Evolutionary conservation across 2,113 vertebrate genomes (phyloP).

Genomic region (Lichenostomus cassidix): DNA sequence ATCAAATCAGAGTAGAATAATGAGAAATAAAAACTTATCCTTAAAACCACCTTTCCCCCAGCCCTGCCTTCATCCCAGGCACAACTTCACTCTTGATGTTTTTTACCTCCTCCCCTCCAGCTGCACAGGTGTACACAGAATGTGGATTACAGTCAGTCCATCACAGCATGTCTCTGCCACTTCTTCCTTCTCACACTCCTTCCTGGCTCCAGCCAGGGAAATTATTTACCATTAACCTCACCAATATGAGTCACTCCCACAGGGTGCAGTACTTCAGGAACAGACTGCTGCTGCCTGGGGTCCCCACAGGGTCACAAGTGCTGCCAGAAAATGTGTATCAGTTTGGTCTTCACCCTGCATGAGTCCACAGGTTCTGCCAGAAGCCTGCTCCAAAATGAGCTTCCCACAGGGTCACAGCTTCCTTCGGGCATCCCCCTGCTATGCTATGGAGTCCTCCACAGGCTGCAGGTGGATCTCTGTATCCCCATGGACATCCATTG

Average conservation of each 20-base stretch:
- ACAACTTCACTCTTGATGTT: neutral
- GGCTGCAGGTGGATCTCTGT: neutral
- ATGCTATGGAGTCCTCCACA: neutral
- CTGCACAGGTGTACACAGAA: neutral
- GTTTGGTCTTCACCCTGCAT: neutral
- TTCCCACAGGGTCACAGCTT: neutral
- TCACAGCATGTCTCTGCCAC: neutral
- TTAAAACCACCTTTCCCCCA: neutral
- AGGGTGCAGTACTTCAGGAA: neutral
- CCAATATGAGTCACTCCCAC: neutral
- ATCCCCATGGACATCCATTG: neutral
- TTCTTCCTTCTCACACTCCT: neutral
- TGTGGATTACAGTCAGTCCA: neutral
- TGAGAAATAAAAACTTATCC: neutral
- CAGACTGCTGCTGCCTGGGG: neutral
- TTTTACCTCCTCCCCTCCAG: neutral
- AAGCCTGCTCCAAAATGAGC: neutral
- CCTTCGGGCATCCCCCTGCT: neutral
- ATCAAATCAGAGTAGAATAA: neutral
- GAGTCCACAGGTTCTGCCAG: neutral
- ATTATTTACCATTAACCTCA: neutral
- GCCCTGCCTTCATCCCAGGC: neutral
- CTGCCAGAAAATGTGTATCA: neutral
- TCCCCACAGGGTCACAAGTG: neutral
- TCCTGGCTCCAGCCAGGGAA: rapidly evolving